Evolutionary conservation across 2,888 invertebrate species (phyloP), one percentile per base, ranked within the genome.

Genomic region (Clitarchus hookeri): DNA sequence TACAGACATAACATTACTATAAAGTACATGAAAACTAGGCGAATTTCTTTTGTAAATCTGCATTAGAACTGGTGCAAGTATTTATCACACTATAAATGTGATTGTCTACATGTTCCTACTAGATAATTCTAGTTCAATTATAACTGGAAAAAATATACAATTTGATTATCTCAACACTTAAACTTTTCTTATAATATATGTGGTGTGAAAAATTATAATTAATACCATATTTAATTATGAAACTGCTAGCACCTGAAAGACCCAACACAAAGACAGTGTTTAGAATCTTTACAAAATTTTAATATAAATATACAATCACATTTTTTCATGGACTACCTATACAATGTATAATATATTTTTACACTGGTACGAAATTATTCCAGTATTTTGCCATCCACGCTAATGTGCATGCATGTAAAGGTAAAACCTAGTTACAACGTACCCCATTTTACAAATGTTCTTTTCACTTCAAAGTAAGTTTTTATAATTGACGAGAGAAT

Each of bases 141-240:
- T 23, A 65, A 65, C 19, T 65, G 65, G 65, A 65, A 65, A 65
- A 65, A 65, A 65, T 65, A 65, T 65, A 65, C 65, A n/a, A 65
- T 65, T 65, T 65, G n/a, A 65, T 65, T n/a, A 65, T 65, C 12
- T 48, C 11, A 48, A 65, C 1, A 23, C 23, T 65, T 65, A n/a
- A 2, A 65, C 65, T 65, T 6, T 65, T 9, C 23, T 48, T 11
- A 48, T 16, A 48, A 48, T 48, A 48, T 16, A 48, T 48, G 48
- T 48, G 16, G 48, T 65, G 65, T 65, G 65, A 65, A 65, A 65
- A 65, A 65, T 65, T 11, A n/a, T 65, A 65, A 65, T 19, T 23
- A 65, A 1, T 65, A 65, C 16, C n/a, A 65, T 48, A 48, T 65
- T 65, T 65, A 65, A n/a, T 23, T 65, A 65, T 19, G n/a, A 65